A percentile compares a stretch with the other conserved stretches of the same genome.
These are phyloP conservation scores for Crepidodera aurea DNA, from an alignment of 2,888 invertebrate genomes.

Conservation along the genomic window DNA sequence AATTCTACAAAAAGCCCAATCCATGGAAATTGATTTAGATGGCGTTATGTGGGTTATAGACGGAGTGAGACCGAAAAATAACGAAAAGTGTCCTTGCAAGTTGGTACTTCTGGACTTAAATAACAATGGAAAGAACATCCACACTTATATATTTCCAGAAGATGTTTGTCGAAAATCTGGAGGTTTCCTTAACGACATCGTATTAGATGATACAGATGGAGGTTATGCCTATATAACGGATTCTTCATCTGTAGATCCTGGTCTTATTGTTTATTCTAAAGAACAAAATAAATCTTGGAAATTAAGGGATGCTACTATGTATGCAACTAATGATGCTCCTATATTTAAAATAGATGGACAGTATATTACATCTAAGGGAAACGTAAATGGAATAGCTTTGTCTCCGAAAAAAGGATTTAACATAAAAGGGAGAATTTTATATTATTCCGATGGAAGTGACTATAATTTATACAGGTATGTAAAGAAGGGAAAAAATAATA, in stretches of 20 bases:
- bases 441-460: slow-evolving; percentile 50
- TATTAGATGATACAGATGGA: slow-evolving; percentile 74
- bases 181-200: slow-evolving; percentile 74
- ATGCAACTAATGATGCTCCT: slow-evolving; percentile 66
- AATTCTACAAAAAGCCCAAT: slow-evolving; percentile 76
- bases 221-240: slow-evolving; percentile 77
- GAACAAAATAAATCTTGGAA: slow-evolving; percentile 74
- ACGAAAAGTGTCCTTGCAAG: slow-evolving; percentile 72
- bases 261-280: slow-evolving; percentile 74
- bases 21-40: slow-evolving; percentile 75
- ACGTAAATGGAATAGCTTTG: slow-evolving; percentile 76
- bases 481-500: slow-evolving; percentile 71
- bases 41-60: slow-evolving; percentile 75
- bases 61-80: slow-evolving; percentile 70
- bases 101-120: slow-evolving; percentile 73
- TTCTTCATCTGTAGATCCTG: slow-evolving; percentile 71
- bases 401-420: slow-evolving; percentile 62
- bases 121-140: slow-evolving; percentile 65
- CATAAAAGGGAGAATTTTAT: slow-evolving; percentile 49
- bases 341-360: slow-evolving; percentile 66
- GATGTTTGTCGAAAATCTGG: slow-evolving; percentile 66
- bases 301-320: slow-evolving; percentile 73
- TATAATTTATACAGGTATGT: slow-evolving; percentile 64
- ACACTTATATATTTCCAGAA: slow-evolving; percentile 68
- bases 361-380: slow-evolving; percentile 63